A percentile compares a stretch with the other conserved stretches of the same genome.
Conservation (phyloP, 2,888 invertebrate species). For the Isotomurus palustris region DNA sequence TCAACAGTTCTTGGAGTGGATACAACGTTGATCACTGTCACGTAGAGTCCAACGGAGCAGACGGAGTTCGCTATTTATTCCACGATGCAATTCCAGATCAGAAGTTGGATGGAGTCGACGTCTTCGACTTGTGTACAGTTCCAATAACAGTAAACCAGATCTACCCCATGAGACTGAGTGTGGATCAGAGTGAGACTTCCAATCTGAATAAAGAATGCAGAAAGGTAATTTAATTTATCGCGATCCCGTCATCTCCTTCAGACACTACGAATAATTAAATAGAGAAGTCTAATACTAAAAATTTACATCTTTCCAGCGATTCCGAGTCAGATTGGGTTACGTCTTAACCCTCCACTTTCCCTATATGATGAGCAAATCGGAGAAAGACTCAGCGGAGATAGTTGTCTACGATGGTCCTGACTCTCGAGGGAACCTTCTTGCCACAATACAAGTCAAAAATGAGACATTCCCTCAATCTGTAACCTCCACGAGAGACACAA, state of each 20-base stretch:
- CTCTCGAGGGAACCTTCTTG: constrained; percentile 64
- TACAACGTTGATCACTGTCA: constrained; percentile 71
- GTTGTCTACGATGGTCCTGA: constrained; percentile 75
- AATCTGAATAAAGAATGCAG: constrained; percentile 67
- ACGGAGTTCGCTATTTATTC: constrained; percentile 81
- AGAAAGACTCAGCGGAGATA: constrained; percentile 64
- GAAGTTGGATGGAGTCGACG: constrained; percentile 63
- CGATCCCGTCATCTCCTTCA: too few species aligned
- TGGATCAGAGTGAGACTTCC: constrained; percentile 72
- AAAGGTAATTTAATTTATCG: too few species aligned
- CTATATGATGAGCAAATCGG: constrained; percentile 64
- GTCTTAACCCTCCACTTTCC: constrained; percentile 81
- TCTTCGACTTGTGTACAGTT: constrained; percentile 78
- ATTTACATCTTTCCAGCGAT: constrained; percentile 37
- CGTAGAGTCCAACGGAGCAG: constrained; percentile 79
- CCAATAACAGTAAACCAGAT: constrained; percentile 79
- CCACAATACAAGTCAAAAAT: constrained; percentile 70
- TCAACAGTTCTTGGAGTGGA: constrained; percentile 82
- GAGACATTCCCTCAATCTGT: constrained; percentile 83
- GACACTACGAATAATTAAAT: constrained; percentile 1
- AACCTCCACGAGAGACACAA: constrained; percentile 71
- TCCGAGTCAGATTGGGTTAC: constrained; percentile 60
- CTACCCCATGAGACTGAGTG: constrained; percentile 76
- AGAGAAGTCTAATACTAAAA: constrained; percentile 4
- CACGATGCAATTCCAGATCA: constrained; percentile 70